phyloP scores from a whole-genome alignment of 1,140 invertebrate genomes.

The Aphaenogaster ashmeadi region DNA sequence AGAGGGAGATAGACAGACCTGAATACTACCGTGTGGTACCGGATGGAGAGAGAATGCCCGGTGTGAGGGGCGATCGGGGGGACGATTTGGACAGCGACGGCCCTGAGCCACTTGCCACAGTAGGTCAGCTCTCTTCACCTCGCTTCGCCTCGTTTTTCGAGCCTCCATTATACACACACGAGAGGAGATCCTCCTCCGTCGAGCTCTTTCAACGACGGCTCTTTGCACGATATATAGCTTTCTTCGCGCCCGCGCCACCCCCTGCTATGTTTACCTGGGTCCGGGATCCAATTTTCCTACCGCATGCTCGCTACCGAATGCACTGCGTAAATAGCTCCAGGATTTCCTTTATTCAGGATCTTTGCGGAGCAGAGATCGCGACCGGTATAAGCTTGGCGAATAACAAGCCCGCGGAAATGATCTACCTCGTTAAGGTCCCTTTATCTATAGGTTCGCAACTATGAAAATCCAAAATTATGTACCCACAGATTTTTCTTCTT shows the following conservation, averaged over 20 bases:
- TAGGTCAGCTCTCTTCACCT: conserved; percentile 85
- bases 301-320: not conserved
- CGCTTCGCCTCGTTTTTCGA: conserved; percentile 83
- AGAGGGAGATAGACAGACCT: conserved; percentile 53
- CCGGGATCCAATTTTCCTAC: not conserved
- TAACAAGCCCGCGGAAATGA: not conserved
- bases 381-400: not conserved
- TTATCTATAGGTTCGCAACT: not conserved
- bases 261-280: not conserved
- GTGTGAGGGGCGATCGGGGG: conserved; percentile 62
- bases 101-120: conserved; percentile 86
- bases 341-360: not conserved
- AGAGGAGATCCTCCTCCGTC: conserved; percentile 56
- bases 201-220: conserved; percentile 48
- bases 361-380: not conserved
- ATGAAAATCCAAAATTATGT: not conserved
- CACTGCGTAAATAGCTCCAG: not conserved
- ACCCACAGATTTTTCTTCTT: not conserved
- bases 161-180: conserved; percentile 77
- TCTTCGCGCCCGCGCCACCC: conserved; percentile 16
- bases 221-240: conserved; percentile 24
- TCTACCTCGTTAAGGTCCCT: not conserved
- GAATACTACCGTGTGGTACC: conserved; percentile 71
- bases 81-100: conserved; percentile 84
- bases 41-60: conserved; percentile 66